Evolutionary conservation across 2,797 vertebrate species (phyloP).

Genomic region (Malurus leucopterus): DNA sequence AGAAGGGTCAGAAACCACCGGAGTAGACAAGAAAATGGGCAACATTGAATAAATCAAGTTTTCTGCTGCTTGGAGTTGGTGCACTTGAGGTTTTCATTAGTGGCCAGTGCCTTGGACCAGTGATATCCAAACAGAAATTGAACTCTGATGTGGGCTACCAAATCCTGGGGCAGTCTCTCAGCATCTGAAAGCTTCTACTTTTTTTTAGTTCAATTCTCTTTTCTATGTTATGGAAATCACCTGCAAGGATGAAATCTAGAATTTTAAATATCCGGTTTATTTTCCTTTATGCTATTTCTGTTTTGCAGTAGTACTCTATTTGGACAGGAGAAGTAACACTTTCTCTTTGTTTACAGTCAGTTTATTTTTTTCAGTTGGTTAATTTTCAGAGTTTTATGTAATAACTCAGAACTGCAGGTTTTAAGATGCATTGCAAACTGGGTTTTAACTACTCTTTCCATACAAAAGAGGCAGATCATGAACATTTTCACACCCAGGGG

Average conservation of each 20-base stretch:
- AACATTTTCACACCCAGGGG: not conserved
- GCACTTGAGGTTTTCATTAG: not conserved
- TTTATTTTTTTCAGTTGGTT: not conserved
- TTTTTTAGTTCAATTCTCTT: not conserved
- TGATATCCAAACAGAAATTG: not conserved
- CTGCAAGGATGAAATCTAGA: not conserved
- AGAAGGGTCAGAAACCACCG: not conserved
- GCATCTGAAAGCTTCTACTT: not conserved
- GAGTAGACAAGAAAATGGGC: not conserved
- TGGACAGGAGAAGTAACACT: conserved; percentile 4
- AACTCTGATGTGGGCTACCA: not conserved
- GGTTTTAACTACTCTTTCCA: not conserved
- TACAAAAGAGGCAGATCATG: not conserved
- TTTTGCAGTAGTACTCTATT: not conserved
- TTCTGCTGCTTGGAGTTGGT: not conserved
- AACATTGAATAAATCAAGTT: not conserved
- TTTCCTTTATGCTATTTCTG: not conserved
- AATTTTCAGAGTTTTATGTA: not conserved
- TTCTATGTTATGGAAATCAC: not conserved
- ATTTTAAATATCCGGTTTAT: not conserved
- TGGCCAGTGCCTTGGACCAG: not conserved
- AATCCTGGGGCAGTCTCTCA: not conserved
- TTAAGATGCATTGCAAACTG: not conserved
- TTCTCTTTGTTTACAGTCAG: not conserved
- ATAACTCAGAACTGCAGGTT: not conserved